Evolutionary conservation across 2,797 vertebrate genomes (phyloP).

Genomic region (Chaunax sp.): DNA sequence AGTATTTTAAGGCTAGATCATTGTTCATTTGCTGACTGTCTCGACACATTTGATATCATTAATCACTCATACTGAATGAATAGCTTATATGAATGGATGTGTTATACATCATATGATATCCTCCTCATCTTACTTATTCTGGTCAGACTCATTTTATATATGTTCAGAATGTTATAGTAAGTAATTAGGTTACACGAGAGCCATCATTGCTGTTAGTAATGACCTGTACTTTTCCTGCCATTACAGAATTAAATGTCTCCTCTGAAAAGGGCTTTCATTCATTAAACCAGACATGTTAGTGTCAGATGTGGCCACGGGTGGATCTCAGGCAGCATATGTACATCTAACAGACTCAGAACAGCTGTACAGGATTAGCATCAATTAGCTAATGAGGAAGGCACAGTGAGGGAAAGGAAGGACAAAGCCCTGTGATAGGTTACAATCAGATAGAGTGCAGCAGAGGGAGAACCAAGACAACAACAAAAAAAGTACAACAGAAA

Average conservation of each 20-base stretch:
- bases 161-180: neutral
- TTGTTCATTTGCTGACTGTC: neutral
- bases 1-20: neutral
- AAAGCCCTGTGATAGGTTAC: conserved; percentile 16
- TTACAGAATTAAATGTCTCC: conserved; percentile 10
- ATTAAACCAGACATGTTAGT: conserved; percentile 42
- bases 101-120: too few relatives aligned
- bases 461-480: neutral
- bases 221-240: conserved; percentile 7
- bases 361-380: conserved; percentile 56
- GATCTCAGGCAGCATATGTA: conserved; percentile 7
- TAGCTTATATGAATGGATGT: too few relatives aligned
- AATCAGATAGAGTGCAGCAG: conserved; percentile 52
- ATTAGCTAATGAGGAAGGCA: conserved; percentile 54
- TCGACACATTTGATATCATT: neutral
- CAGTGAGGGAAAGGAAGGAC: conserved; percentile 15
- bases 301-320: neutral
- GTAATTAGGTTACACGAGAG: neutral
- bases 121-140: too few relatives aligned
- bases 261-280: conserved; percentile 37
- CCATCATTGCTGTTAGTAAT: neutral
- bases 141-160: neutral
- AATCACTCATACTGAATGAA: neutral
- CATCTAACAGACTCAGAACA: conserved; percentile 39
- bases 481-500: neutral